A percentile compares a stretch with the other conserved stretches of the same genome.
These are phyloP conservation scores for Clunio marinus DNA, from an alignment of 2,888 invertebrate species.

Conservation along the genomic window DNA sequence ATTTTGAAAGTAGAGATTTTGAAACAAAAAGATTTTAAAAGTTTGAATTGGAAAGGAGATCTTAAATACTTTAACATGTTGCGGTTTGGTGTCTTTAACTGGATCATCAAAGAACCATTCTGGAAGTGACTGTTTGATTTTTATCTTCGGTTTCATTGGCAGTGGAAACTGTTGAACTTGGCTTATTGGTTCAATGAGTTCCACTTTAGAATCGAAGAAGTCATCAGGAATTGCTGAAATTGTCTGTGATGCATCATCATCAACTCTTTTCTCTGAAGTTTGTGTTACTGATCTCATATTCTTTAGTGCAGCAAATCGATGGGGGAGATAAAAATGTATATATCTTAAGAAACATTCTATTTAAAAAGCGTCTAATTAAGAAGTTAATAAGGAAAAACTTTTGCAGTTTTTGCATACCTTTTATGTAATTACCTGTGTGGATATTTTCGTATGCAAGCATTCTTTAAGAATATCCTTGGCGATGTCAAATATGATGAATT, in stretches of 20 bases:
- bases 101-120: slow-evolving; percentile 88
- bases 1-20: no score
- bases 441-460: no score
- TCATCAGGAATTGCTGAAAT: slow-evolving; percentile 51
- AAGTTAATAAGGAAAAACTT: no score
- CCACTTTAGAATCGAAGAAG: slow-evolving; percentile 51
- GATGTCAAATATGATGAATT: no score
- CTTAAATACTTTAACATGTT: slow-evolving; percentile 84
- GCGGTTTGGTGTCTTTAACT: slow-evolving; percentile 72
- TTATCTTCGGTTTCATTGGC: slow-evolving; percentile 42
- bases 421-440: no score
- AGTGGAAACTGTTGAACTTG: slow-evolving; percentile 42
- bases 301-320: slow-evolving; percentile 46
- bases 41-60: no score
- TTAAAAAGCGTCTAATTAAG: no score
- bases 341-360: no score
- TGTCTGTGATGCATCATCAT: slow-evolving; percentile 51
- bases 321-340: no score
- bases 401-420: no score
- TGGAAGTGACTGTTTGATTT: slow-evolving; percentile 56
- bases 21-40: no score
- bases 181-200: slow-evolving; percentile 42
- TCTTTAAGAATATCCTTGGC: no score
- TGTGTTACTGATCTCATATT: slow-evolving; percentile 50
- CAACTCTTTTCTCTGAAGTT: slow-evolving; percentile 55